Percentiles rank a stretch among this genome's conserved stretches.
Conservation (phyloP, 2,797 vertebrate species). For the Phrynocephalus forsythii region DNA sequence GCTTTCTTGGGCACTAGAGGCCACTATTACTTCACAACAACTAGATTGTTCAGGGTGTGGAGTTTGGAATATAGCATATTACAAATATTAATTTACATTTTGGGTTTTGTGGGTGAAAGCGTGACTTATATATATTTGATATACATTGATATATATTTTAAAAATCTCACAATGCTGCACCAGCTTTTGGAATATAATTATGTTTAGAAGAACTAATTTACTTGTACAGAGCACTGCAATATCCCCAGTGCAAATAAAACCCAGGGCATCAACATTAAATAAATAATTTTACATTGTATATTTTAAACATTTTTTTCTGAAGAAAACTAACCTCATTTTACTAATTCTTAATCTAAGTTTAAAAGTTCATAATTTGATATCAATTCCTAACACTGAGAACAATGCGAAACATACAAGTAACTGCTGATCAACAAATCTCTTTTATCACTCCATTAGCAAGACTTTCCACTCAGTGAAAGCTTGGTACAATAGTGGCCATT, state of each 20-base stretch:
- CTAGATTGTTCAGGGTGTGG: fast-evolving
- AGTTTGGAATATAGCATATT: neutral
- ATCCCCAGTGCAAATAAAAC: neutral
- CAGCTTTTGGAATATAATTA: neutral
- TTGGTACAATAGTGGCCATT: no score
- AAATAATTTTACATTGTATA: neutral
- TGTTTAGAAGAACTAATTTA: slow-evolving; percentile 1
- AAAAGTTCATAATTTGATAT: neutral
- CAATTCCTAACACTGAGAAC: neutral
- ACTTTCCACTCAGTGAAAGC: no score
- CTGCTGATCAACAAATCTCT: neutral
- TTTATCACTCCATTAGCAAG: no score
- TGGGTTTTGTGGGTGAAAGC: neutral
- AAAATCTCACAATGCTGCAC: neutral
- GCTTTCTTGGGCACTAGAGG: neutral
- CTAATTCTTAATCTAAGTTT: neutral
- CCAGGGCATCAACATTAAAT: neutral
- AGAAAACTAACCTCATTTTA: neutral
- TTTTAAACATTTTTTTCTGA: neutral
- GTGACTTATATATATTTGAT: neutral
- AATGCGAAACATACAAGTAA: neutral
- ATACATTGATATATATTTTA: neutral
- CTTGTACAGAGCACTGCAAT: neutral
- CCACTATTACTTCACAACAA: slow-evolving; percentile 17
- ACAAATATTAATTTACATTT: neutral